phyloP scores from a whole-genome alignment of 2,888 invertebrate genomes.

The Dione vanillae region DNA sequence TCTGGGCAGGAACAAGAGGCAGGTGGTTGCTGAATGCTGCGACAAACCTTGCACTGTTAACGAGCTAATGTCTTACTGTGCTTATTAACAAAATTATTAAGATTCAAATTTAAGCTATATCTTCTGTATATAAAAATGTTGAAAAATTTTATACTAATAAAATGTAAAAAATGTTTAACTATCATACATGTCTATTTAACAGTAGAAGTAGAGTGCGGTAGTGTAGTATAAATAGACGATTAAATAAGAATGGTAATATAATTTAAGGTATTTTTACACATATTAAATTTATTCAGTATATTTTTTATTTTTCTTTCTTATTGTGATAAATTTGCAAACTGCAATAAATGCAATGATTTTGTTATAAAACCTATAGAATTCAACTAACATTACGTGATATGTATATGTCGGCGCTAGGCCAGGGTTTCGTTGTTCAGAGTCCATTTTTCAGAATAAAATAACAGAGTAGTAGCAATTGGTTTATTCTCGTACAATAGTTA shows the following conservation, averaged over 20 bases:
- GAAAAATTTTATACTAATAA: not conserved
- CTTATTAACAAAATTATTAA: not conserved
- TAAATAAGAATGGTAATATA: not conserved
- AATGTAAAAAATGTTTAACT: not conserved
- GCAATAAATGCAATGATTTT: no score
- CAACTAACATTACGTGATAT: no score
- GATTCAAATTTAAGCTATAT: not conserved
- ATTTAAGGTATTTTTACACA: no score
- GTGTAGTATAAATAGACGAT: not conserved
- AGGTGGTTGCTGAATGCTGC: slow-evolving; percentile 58
- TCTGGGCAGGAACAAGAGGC: slow-evolving; percentile 52
- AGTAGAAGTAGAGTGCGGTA: not conserved
- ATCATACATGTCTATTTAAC: no score
- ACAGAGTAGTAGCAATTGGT: no score
- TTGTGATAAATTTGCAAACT: no score
- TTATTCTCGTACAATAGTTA: no score
- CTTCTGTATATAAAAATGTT: not conserved
- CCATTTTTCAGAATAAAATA: no score
- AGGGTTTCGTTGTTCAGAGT: no score
- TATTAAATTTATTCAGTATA: no score
- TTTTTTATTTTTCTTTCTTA: not conserved
- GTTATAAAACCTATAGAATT: no score
- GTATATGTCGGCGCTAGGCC: no score
- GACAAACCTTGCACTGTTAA: slow-evolving; percentile 52
- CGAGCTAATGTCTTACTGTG: slow-evolving; percentile 38